Conservation (phyloP, 2,888 invertebrate genomes). For the Limnephilus marmoratus region DNA sequence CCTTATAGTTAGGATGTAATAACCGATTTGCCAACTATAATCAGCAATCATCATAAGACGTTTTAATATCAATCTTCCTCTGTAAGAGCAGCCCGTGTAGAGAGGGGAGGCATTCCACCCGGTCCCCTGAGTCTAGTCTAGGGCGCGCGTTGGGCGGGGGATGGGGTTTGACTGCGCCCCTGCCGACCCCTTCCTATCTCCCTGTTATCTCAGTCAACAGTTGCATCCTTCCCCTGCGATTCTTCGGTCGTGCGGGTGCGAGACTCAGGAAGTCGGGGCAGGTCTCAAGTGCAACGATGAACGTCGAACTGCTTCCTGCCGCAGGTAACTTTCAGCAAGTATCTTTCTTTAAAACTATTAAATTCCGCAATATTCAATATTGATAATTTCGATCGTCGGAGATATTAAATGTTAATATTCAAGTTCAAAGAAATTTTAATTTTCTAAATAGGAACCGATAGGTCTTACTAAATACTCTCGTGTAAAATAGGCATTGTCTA, state of each 20-base stretch:
- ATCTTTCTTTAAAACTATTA: background rate
- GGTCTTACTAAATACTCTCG: too few relatives aligned
- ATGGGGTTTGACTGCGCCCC: background rate
- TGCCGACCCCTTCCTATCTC: too few relatives aligned
- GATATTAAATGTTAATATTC: too few relatives aligned
- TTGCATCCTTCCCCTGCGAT: background rate
- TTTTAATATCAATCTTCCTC: background rate
- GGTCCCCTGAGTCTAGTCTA: background rate
- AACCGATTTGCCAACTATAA: background rate
- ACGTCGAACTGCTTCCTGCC: background rate
- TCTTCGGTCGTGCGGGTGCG: background rate
- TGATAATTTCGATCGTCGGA: too few relatives aligned
- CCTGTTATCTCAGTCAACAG: background rate
- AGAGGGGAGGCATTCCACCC: background rate
- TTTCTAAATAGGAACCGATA: too few relatives aligned
- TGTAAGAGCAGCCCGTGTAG: background rate
- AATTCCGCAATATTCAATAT: background rate
- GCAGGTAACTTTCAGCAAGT: background rate
- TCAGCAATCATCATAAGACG: background rate
- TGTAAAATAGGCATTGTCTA: too few relatives aligned
- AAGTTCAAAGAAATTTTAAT: too few relatives aligned
- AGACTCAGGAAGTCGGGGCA: background rate
- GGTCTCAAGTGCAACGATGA: background rate
- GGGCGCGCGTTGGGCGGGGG: too few relatives aligned
- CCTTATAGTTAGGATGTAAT: background rate